Percentiles rank a stretch among this genome's conserved stretches.
Evolutionary conservation across 1,140 invertebrate species (phyloP).

Genomic region (Diuraphis noxia): DNA sequence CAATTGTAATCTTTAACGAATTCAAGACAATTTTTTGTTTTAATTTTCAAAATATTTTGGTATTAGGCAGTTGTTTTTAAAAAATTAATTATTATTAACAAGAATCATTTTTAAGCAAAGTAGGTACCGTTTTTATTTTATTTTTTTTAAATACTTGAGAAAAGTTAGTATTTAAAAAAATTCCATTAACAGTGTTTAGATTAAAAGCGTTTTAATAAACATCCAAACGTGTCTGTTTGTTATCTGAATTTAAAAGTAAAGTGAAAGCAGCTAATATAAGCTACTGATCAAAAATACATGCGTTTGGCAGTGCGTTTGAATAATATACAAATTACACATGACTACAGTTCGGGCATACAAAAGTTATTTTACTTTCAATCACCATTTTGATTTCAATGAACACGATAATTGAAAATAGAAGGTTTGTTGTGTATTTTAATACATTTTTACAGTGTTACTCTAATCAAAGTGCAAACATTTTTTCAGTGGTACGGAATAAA

Average conservation of each 20-base stretch:
- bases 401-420: constrained; percentile 3
- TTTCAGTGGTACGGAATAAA: not conserved
- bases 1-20: not conserved
- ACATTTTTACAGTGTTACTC: not conserved
- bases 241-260: constrained; percentile 15
- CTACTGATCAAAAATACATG: constrained; percentile 1
- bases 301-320: constrained; percentile 1
- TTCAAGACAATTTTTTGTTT: not conserved
- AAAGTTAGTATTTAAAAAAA: not conserved
- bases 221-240: constrained; percentile 14
- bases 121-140: too few relatives aligned
- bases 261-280: not conserved
- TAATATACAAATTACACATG: not conserved
- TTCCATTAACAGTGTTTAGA: too few relatives aligned
- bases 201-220: not conserved
- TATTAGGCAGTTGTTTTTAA: not conserved
- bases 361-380: not conserved
- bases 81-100: not conserved
- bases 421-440: not conserved
- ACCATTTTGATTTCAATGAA: not conserved
- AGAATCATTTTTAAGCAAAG: not conserved
- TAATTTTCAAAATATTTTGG: not conserved
- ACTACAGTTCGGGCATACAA: not conserved
- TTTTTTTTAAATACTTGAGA: not conserved
- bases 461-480: not conserved